Evolutionary conservation across 2,888 invertebrate genomes (phyloP).

Genomic region (Stenotaenia linearis): DNA sequence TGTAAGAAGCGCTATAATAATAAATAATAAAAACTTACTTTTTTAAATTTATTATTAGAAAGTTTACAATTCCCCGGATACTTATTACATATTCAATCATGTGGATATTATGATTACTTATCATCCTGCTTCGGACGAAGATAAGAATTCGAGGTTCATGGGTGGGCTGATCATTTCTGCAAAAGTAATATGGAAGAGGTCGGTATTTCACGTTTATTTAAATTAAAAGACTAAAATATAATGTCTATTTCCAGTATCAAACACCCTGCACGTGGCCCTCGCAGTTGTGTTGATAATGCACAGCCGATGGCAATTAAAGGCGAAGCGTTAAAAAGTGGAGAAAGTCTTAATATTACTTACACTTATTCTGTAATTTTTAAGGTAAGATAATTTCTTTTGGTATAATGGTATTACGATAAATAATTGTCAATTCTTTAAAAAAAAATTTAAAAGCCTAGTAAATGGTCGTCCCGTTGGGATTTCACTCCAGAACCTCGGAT

Average conservation of each 20-base stretch:
- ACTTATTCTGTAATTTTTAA: constrained; percentile 79
- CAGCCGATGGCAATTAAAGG: constrained; percentile 67
- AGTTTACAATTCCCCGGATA: constrained; percentile 51
- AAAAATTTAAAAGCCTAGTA: too few species aligned
- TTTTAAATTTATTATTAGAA: constrained; percentile 28
- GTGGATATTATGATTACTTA: constrained; percentile 89
- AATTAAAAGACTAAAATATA: background rate
- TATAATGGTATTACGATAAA: too few species aligned
- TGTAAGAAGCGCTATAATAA: constrained; percentile 35
- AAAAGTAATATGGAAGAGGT: constrained; percentile 52
- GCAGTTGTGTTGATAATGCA: constrained; percentile 45
- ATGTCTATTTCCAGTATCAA: constrained; percentile 51
- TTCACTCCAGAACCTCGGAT: too few species aligned
- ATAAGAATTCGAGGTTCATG: constrained; percentile 73
- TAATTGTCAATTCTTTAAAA: too few species aligned
- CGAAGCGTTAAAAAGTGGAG: constrained; percentile 51
- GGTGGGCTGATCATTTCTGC: constrained; percentile 74
- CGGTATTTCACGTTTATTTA: constrained; percentile 44
- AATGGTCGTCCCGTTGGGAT: too few species aligned
- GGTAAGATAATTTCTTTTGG: constrained; percentile 51
- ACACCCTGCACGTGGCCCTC: constrained; percentile 44
- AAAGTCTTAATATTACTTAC: constrained; percentile 64
- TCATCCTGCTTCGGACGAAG: constrained; percentile 79
- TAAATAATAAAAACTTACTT: too few species aligned
- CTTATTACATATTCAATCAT: constrained; percentile 93